Base-by-base conservation (phyloP, 2,888 invertebrate species). In the Notocelia uddmanniana region DNA sequence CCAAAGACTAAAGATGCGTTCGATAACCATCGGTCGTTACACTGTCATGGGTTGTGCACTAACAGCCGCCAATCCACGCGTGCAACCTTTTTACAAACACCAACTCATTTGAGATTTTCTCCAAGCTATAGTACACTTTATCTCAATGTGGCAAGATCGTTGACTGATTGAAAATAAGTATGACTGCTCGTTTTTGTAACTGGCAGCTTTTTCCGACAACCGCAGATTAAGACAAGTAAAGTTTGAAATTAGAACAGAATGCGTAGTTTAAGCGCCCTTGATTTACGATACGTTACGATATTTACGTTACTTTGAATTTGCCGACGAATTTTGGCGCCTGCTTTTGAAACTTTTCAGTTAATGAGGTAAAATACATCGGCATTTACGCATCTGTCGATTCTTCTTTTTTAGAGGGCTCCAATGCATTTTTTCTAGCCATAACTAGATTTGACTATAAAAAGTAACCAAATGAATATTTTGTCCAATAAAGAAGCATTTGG, bases 1-100 rank as follows among this genome's bases (percentile, higher is more conserved):
- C 66, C 71, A 71, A 71, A 71, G 66, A 77, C 80, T 83, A 79
- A 80, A 80, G 77, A 80, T 74, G 76, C 76, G 74, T 80, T 78
- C 83, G 90, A 92, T 91, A 91, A 89, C 80, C 86, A 92, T 91
- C 92, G 87, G 85, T 91, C 88, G 89, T 91, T 91, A 90, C 78
- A 77, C 83, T 87, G 92, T 92, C 91, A 92, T 92, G 92, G 92
- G 74, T 79, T 73, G 76, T 90, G 92, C 88, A 89, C 91, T 91
- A 89, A 91, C 89, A 89, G 82, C 85, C 82, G 85, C 79, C 85
- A 89, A 85, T 82, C 85, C 87, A 90, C 89, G 90, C 92, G 91
- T 90, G 91, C 85, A 91, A 80, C 79, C 83, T 87, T 90, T 88
- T 88, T 89, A 81, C 83, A 54, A 37, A 18, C 52, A 64, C 64